These are phyloP conservation scores for Gyps fulvus DNA, from an alignment of 2,113 vertebrate species.

Conservation along the genomic window DNA sequence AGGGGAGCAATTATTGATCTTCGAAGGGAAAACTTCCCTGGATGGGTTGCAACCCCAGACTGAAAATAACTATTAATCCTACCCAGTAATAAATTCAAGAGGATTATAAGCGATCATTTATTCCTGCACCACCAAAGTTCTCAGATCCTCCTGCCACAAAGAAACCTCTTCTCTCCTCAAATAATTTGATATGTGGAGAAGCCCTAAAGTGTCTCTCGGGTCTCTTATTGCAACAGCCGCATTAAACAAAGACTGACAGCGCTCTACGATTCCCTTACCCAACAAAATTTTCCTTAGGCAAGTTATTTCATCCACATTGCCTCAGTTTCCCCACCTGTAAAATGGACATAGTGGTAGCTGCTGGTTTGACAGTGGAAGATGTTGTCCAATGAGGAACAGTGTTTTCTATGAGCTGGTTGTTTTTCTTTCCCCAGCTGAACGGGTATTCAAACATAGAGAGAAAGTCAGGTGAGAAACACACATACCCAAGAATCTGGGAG, in stretches of 20 bases:
- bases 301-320: background rate
- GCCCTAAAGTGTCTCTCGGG: background rate
- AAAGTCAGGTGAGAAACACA: background rate
- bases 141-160: background rate
- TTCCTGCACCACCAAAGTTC: background rate
- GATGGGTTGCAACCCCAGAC: background rate
- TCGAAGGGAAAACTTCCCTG: background rate
- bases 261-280: background rate
- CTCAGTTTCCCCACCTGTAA: background rate
- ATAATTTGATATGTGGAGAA: background rate
- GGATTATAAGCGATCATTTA: background rate
- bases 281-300: background rate
- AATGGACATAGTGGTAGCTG: background rate
- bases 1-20: background rate
- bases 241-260: background rate
- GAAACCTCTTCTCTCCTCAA: background rate
- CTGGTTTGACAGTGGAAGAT: background rate
- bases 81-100: background rate
- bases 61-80: background rate
- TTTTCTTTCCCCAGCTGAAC: background rate
- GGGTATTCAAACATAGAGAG: background rate
- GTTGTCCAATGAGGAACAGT: background rate
- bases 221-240: background rate
- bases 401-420: background rate
- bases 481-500: background rate